Evolutionary conservation across 1,140 invertebrate genomes (phyloP).

Genomic region (Cydia pomonella): DNA sequence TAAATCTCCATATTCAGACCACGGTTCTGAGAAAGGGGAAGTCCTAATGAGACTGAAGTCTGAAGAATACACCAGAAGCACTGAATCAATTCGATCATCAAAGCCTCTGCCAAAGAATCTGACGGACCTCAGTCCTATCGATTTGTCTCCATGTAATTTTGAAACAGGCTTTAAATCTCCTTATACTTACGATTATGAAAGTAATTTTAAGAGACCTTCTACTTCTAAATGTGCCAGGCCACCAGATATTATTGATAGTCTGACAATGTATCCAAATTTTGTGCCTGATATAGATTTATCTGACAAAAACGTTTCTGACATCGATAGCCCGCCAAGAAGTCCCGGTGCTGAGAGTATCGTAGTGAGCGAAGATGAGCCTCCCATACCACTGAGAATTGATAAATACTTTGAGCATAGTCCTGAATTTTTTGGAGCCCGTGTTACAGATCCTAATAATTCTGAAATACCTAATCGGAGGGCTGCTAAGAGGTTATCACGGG

Average conservation of each 20-base stretch:
- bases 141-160: constrained; percentile 58
- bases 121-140: constrained; percentile 63
- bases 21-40: constrained; percentile 50
- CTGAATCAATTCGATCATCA: constrained; percentile 48
- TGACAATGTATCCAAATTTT: constrained; percentile 74
- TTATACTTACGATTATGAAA: constrained; percentile 53
- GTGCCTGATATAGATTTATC: constrained; percentile 76
- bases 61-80: constrained; percentile 46
- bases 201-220: constrained; percentile 52
- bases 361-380: constrained; percentile 78
- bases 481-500: constrained; percentile 62
- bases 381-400: constrained; percentile 77
- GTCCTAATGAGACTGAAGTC: constrained; percentile 48
- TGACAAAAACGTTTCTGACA: constrained; percentile 68
- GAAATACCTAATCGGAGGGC: constrained; percentile 70
- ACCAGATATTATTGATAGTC: constrained; percentile 73
- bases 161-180: constrained; percentile 40
- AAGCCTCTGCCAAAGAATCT: constrained; percentile 53
- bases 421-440: constrained; percentile 79
- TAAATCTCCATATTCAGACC: constrained; percentile 44
- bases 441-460: constrained; percentile 68
- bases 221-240: constrained; percentile 51
- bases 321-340: constrained; percentile 70
- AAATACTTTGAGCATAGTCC: constrained; percentile 81
- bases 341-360: constrained; percentile 72